Evolutionary conservation across 1,140 invertebrate genomes (phyloP), one percentile per base, ranked within the genome.

Genomic region (Thaumatotibia leucotreta): DNA sequence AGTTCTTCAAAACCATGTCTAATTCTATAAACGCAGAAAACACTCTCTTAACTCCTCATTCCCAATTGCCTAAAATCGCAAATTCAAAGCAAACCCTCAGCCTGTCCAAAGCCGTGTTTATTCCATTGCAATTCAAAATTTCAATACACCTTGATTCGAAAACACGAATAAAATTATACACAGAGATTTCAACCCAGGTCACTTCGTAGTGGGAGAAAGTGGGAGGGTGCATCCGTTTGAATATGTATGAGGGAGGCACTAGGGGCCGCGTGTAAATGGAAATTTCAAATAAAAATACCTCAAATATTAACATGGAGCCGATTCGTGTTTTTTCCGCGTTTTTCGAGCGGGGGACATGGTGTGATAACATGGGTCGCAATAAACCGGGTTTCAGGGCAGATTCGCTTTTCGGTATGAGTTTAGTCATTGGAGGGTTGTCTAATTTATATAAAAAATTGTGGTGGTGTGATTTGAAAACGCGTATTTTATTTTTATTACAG

Each of bases 161-260:
- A 58, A 27, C 11, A 45, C 39, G 39, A 45, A 45, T 45, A 45
- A 45, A 45, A 45, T 45, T 45, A 29, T 58, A 29, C 52, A 8
- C 11, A 4, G 23, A 27, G 23, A 63, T 45, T 45, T 63, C 31
- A 22, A 14, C 4, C 11, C 52, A 58, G 52, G 52, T 58, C 52
- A 58, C 10, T 14, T n/a, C 11, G 11, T 58, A 58, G 52, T 58
- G 52, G n/a, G 83, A 82, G 84, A 85, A 85, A 86, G 80, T 76
- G 76, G n/a, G 80, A 80, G 88, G 88, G 86, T 91, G 90, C 89
- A 91, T 84, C 79, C 79, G 72, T 80, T n/a, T 91, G 90, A 91
- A 92, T 92, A 91, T 91, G 90, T 89, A 91, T 91, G 83, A 91
- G 86, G 79, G 83, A 69, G 79, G n/a, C n/a, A n/a, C n/a, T n/a